phyloP scores from a whole-genome alignment of 1,140 invertebrate genomes.

The Cherax quadricarinatus region DNA sequence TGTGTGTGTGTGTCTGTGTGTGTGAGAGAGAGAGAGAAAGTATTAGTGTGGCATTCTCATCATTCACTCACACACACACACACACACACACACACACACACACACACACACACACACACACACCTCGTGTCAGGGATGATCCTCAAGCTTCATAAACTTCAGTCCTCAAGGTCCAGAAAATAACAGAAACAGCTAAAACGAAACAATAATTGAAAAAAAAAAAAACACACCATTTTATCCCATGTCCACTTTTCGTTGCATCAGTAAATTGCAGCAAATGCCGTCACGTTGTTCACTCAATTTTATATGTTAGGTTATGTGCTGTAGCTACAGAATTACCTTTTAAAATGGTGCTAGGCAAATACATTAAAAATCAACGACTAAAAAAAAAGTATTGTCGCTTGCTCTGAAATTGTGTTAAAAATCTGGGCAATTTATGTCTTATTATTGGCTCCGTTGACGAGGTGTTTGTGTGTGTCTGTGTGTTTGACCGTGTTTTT shows the following conservation, averaged over 20 bases:
- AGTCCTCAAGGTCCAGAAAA: too few relatives aligned
- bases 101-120: too few relatives aligned
- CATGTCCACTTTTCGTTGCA: neutral
- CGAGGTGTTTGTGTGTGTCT: constrained; percentile 26
- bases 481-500: neutral
- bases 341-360: constrained; percentile 21
- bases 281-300: neutral
- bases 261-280: neutral
- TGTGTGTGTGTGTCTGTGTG: too few relatives aligned
- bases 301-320: neutral
- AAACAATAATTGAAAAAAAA: too few relatives aligned
- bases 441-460: constrained; percentile 40
- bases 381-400: constrained; percentile 7
- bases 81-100: too few relatives aligned
- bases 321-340: neutral
- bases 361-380: neutral
- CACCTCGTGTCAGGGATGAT: too few relatives aligned
- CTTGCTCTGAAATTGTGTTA: constrained; percentile 14
- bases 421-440: constrained; percentile 37
- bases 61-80: too few relatives aligned
- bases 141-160: too few relatives aligned
- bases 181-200: too few relatives aligned
- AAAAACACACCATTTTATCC: too few relatives aligned
- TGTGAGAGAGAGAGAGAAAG: too few relatives aligned
- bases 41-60: too few relatives aligned